Conservation (phyloP, 2,113 vertebrate species). For the Pelecanoides urinatrix region DNA sequence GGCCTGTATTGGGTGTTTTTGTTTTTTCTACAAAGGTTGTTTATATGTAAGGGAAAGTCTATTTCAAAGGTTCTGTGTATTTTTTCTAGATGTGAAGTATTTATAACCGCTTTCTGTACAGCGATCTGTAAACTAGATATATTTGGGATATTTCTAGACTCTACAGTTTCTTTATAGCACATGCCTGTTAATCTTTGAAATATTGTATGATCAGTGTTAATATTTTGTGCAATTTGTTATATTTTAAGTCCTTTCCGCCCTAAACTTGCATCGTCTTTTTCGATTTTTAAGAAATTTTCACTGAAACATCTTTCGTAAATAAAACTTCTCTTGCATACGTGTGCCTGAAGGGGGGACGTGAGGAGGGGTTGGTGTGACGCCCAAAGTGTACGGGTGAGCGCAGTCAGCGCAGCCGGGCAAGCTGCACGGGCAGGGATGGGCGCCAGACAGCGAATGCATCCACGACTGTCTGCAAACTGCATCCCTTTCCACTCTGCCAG, state of each 20-base stretch:
- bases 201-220: conserved; percentile 83
- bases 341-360: background rate
- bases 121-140: conserved; percentile 80
- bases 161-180: conserved; percentile 71
- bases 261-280: conserved; percentile 65
- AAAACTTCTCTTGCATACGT: conserved; percentile 47
- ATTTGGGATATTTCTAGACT: conserved; percentile 80
- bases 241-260: conserved; percentile 71
- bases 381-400: accelerated
- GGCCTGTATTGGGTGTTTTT: background rate
- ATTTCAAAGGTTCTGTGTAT: conserved; percentile 87
- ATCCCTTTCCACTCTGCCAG: no score
- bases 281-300: conserved; percentile 43
- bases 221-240: conserved; percentile 85
- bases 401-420: accelerated
- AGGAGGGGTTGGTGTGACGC: background rate
- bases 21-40: conserved; percentile 80
- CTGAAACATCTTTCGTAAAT: conserved; percentile 66
- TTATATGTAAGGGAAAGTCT: conserved; percentile 86
- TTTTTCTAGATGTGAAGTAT: conserved; percentile 95
- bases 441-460: background rate
- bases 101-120: conserved; percentile 94
- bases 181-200: conserved; percentile 70
- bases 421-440: background rate
- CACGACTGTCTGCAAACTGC: background rate